Conservation (phyloP, 2,888 invertebrate genomes). For the Taphrorychus bicolor region DNA sequence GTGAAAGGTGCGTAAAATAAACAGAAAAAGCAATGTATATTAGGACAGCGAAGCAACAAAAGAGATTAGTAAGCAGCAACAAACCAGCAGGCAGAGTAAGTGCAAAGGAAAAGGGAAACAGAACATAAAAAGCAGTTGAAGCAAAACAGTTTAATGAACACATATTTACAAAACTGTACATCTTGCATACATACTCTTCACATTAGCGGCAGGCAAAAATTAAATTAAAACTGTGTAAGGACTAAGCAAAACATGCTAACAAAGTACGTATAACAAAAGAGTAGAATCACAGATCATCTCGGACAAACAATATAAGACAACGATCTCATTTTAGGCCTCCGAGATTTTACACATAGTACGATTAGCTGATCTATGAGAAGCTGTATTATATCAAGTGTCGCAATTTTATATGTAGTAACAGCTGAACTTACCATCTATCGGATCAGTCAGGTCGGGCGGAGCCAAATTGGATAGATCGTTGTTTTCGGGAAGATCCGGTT, state of each 20-base stretch:
- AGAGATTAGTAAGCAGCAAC: slow-evolving; percentile 24
- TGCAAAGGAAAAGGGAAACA: slow-evolving; percentile 29
- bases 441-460: slow-evolving; percentile 74
- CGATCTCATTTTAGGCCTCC: not conserved
- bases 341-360: not conserved
- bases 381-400: not conserved
- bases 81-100: slow-evolving; percentile 30
- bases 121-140: slow-evolving; percentile 30
- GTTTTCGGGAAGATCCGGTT: slow-evolving; percentile 66
- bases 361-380: not conserved
- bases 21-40: not conserved
- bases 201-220: slow-evolving; percentile 12
- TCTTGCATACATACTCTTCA: slow-evolving; percentile 1
- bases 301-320: not conserved
- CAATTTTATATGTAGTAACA: not conserved
- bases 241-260: not conserved
- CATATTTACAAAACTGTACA: slow-evolving; percentile 28
- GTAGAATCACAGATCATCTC: not conserved
- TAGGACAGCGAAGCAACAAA: slow-evolving; percentile 21
- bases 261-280: not conserved
- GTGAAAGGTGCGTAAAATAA: not conserved
- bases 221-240: not conserved
- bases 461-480: slow-evolving; percentile 68
- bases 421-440: slow-evolving; percentile 74
- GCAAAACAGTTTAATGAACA: slow-evolving; percentile 40